Evolutionary conservation across 2,113 vertebrate genomes (phyloP).

Genomic region (Indicator maculatus): DNA sequence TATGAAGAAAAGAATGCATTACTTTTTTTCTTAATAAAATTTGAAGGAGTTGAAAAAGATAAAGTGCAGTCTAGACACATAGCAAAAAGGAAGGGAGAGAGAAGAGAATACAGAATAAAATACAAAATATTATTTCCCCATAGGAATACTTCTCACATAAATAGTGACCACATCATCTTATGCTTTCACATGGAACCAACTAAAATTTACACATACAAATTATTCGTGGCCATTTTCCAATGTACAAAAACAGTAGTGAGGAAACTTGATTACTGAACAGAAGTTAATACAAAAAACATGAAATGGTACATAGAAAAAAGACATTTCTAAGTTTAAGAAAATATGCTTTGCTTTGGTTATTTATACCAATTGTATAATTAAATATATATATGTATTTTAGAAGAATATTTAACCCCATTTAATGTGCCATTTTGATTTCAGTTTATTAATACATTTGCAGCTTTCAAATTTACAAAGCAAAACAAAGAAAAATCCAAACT

Average conservation of each 20-base stretch:
- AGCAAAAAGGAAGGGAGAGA: accelerated
- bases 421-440: not conserved
- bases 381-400: not conserved
- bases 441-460: not conserved
- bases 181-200: not conserved
- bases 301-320: not conserved
- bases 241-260: not conserved
- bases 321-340: not conserved
- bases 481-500: no score
- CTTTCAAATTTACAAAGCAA: not conserved
- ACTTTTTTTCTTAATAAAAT: not conserved
- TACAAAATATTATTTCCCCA: not conserved
- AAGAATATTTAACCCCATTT: not conserved
- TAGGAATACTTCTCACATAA: not conserved
- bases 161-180: not conserved
- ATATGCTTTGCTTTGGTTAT: not conserved
- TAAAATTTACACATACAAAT: not conserved
- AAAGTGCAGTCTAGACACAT: accelerated
- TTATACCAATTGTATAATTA: not conserved
- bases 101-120: not conserved
- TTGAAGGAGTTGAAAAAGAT: not conserved
- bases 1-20: not conserved
- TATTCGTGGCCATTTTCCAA: not conserved
- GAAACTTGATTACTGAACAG: not conserved
- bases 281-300: not conserved